Base-by-base conservation (phyloP, 2,797 vertebrate genomes). In the Acrocephalus scirpaceus region DNA sequence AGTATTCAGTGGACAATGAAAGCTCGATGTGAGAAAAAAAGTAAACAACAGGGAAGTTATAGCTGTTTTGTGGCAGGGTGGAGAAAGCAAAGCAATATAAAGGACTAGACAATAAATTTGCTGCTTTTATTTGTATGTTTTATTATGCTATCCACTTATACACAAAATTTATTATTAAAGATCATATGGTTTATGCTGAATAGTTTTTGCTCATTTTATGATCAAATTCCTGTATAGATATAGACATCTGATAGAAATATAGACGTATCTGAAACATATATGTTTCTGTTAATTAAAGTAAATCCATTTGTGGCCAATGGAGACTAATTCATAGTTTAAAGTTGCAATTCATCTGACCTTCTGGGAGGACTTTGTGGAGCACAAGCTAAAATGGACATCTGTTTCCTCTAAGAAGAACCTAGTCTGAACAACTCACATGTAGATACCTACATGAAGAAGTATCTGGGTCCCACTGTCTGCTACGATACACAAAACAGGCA, bases 1-100 rank as follows among this genome's bases (percentile, higher is more conserved):
- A 66, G 23, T 48, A 69, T 75, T 94, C 72, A 60, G 58, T 78
- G 95, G 92, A 90, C 93, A 90, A 45, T 30, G 66, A 95, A 70
- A 81, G 17, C 29, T 90, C n/a, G 72, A 77, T 50, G 56, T 5
- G 4, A 44, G 65, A 18, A 86, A 78, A 89, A 82, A 82, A 50
- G 17, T 34, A 76, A 93, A 45, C 45, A 72, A 26, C 10, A 27
- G 45, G 48, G 40, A 88, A 73, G 40, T 67, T 92, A 47, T 7
- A 51, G 40, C 7, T 9, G 3, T 73, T 91, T 61, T 88, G 54
- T 75, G 32, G 12, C 58, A 86, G 51, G 5, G 40, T 74, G 23
- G 29, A 78, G 62, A 84, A 91, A 83, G 8, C 13, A 51, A 83
- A 94, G 16, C 30, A 62, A 5, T 57, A 36, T 88, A 74, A 83